Evolutionary conservation across 2,888 invertebrate species (phyloP), one percentile per base, ranked within the genome.

Genomic region (Linnaemya tessellans): DNA sequence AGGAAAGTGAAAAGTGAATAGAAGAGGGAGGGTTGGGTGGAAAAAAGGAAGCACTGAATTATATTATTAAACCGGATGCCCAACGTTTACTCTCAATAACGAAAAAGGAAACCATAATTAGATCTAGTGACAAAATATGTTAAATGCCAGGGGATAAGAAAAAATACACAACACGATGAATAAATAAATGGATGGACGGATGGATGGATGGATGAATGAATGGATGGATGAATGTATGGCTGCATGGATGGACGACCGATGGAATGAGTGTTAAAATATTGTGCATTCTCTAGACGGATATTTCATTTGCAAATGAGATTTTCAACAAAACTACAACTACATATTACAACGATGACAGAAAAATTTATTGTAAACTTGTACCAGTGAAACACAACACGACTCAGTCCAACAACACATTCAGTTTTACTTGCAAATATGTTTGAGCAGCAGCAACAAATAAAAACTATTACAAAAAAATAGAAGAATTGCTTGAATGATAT

Each of bases 81-180:
- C 78, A 82, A 82, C 82, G 62, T 85, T 70, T 79, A 79, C 65
- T 35, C 82, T 81, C 81, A 79, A 74, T 79, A 64, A 79, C 70
- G 79, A 74, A 85, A 85, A 74, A 70, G 85, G 81, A 85, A 85
- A 85, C 82, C 85, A 75, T 85, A 85, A 82, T 85, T 85, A 79
- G 85, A 85, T 85, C 67, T 60, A 64, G 70, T 85, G 82, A 82
- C 82, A 85, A 82, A 85, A 82, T 82, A 74, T 77, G 51, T 77
- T 56, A 81, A 79, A 81, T 81, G 73, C 74, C 78, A 68, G n/a
- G 56, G 58, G 74, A 75, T 70, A 58, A 71, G 60, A 11, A 70
- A 13, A 58, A n/a, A 46, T 10, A 73, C 18, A 67, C 35, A 70
- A 62, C 51, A 62, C 41, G 41, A 54, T 56, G 49, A 51, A 70